These are phyloP conservation scores for Dendrolimus punctatus DNA, from an alignment of 1,140 invertebrate genomes.

Conservation along the genomic window DNA sequence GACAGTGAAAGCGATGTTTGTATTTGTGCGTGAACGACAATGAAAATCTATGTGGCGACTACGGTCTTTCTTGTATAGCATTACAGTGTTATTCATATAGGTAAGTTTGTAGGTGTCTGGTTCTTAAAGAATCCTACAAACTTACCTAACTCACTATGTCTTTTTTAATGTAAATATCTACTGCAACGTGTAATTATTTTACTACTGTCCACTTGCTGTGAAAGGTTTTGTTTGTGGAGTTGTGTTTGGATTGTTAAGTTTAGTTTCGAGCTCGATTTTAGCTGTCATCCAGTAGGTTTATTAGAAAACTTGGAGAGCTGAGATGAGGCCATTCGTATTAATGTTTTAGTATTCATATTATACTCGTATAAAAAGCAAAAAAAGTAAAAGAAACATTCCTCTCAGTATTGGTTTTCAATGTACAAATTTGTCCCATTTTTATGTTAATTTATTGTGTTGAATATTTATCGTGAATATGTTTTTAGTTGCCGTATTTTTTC, in stretches of 20 bases:
- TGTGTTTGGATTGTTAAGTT: conserved; percentile 18
- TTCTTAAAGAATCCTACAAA: no score
- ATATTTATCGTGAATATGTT: conserved; percentile 6
- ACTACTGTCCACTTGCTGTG: conserved; percentile 1
- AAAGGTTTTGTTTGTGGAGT: conserved; percentile 6
- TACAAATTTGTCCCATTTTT: conserved; percentile 24
- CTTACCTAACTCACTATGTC: no score
- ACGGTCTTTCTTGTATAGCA: no score
- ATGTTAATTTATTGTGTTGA: conserved; percentile 15
- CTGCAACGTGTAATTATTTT: neutral
- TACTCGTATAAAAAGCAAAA: conserved; percentile 12
- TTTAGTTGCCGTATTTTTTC: conserved; percentile 6
- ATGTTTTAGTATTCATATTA: conserved; percentile 14
- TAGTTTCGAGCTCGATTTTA: conserved; percentile 12
- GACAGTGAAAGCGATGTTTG: no score
- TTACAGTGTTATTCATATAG: no score
- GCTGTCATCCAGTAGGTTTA: conserved; percentile 61
- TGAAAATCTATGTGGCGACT: no score
- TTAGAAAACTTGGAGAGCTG: conserved; percentile 57
- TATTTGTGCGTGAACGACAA: no score
- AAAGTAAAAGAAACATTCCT: conserved; percentile 36
- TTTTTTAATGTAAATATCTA: no score
- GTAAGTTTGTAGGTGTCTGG: no score
- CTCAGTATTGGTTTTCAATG: conserved; percentile 35
- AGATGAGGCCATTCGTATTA: conserved; percentile 44